These are phyloP conservation scores for Drosophila tropicalis DNA, from an alignment of 1,140 invertebrate genomes.

Conservation along the genomic window DNA sequence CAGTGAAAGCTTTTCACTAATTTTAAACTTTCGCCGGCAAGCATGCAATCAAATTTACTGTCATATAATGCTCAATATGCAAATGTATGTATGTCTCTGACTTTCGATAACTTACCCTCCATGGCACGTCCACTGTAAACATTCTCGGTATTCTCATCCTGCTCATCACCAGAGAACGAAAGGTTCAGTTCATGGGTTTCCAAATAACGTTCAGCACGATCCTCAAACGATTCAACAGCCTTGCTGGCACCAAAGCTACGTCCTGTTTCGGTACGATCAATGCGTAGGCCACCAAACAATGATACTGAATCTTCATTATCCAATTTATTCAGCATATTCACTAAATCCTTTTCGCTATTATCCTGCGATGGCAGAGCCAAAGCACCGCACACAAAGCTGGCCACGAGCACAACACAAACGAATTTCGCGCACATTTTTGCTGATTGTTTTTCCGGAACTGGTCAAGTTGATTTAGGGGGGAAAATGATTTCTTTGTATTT, in stretches of 20 bases:
- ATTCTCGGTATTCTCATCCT: conserved; percentile 74
- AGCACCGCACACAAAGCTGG: conserved; percentile 74
- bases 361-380: conserved; percentile 75
- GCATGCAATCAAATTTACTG: conserved; percentile 44
- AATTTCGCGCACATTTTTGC: conserved; percentile 81
- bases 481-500: conserved; percentile 19
- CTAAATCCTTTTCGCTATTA: conserved; percentile 82
- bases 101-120: conserved; percentile 66
- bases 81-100: not conserved
- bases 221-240: conserved; percentile 76
- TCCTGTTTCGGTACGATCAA: conserved; percentile 71
- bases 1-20: conserved; percentile 27
- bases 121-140: conserved; percentile 73
- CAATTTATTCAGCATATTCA: conserved; percentile 83
- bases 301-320: conserved; percentile 79
- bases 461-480: not conserved
- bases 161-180: conserved; percentile 72
- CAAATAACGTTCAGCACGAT: conserved; percentile 83
- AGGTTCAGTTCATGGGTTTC: conserved; percentile 83
- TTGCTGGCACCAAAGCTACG: conserved; percentile 66
- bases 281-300: conserved; percentile 81
- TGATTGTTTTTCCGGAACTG: conserved; percentile 25
- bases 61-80: conserved; percentile 34
- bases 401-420: conserved; percentile 79
- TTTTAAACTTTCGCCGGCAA: conserved; percentile 20